Evolutionary conservation across 2,797 vertebrate genomes (phyloP), one percentile per base, ranked within the genome.

Genomic region (Zenarchopterus dispar): DNA sequence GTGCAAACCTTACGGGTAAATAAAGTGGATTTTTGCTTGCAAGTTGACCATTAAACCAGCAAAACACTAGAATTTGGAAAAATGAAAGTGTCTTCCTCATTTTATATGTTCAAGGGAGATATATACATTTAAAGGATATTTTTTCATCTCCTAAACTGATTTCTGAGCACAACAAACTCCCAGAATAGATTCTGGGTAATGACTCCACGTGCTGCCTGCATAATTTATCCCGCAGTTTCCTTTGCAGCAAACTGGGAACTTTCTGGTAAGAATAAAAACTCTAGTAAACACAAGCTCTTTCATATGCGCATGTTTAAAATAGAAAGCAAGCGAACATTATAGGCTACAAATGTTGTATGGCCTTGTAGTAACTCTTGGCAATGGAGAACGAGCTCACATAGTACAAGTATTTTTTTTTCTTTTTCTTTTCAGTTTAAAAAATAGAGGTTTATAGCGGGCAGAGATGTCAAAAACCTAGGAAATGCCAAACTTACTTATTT

Each of bases 251-350:
- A 26, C 69, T 54, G 75, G 75, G 62, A 82, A 68, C 60, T 80
- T 73, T 67, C 62, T 70, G 78, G 86, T 84, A 87, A 79, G 77
- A 89, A 84, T 87, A 85, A 86, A 87, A 80, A 72, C 53, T 71
- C 61, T 68, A 75, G 82, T 82, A 88, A 89, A 88, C 80, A 82
- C 23, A 0, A 44, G 63, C 68, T 77, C 80, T 82, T 84, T 88
- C 62, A 86, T 73, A 85, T 85, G 77, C 60, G 69, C 56, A 76
- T 61, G 68, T 78, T 75, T 73, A 64, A 78, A 63, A 69, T 51
- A 50, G 53, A 67, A 64, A 73, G 77, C 9, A 65, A 64, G 57
- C 51, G 59, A 73, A 72, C 71, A 72, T 80, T 79, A 72, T 62
- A 66, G 68, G 76, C 70, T 72, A 67, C 70, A 89, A 85, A 73